Evolutionary conservation across 1,140 invertebrate genomes (phyloP).

Genomic region (Lepidostoma basale): DNA sequence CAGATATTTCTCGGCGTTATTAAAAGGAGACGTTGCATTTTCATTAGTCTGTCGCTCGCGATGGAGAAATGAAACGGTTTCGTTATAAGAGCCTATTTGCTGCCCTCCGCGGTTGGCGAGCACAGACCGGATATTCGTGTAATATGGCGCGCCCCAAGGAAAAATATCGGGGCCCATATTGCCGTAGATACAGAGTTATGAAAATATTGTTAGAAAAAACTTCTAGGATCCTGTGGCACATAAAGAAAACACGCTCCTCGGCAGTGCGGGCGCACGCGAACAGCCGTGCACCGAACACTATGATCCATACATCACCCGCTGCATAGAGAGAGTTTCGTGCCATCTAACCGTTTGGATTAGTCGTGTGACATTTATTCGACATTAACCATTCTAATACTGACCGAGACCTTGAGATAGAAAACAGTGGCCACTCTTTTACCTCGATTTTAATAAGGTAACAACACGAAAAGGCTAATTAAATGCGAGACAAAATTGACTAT

Average conservation of each 20-base stretch:
- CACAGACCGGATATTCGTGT: slow-evolving; percentile 8
- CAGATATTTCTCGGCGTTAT: neutral
- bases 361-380: neutral
- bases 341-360: neutral
- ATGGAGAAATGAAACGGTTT: neutral
- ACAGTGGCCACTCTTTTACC: neutral
- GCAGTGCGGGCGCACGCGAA: slow-evolving; percentile 3
- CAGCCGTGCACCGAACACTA: neutral
- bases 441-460: neutral
- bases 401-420: slow-evolving; percentile 9
- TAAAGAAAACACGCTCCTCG: neutral
- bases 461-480: slow-evolving; percentile 1
- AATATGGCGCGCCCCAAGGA: slow-evolving; percentile 16
- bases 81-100: neutral
- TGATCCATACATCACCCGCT: neutral
- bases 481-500: too few species aligned
- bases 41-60: neutral
- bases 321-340: neutral
- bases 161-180: slow-evolving; percentile 13
- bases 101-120: neutral
- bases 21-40: neutral
- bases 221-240: neutral
- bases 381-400: slow-evolving; percentile 8
- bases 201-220: slow-evolving; percentile 29
- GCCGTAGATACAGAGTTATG: slow-evolving; percentile 12